These are phyloP conservation scores for Amphipyra berbera DNA, from an alignment of 2,888 invertebrate genomes.

Conservation along the genomic window DNA sequence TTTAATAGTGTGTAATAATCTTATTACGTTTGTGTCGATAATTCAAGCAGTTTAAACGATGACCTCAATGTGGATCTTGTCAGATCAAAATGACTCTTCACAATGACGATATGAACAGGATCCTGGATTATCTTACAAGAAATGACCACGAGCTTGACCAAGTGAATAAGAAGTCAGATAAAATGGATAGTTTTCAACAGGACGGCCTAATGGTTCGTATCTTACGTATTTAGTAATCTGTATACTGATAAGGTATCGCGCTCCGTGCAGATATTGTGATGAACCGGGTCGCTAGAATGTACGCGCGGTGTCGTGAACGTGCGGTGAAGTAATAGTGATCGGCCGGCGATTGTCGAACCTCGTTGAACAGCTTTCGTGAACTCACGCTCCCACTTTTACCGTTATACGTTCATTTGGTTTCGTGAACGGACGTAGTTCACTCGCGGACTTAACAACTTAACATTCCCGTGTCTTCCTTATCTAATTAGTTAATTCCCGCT, in stretches of 20 bases:
- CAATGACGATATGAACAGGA: conserved; percentile 82
- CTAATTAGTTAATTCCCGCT: conserved; percentile 72
- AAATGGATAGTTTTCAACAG: conserved; percentile 82
- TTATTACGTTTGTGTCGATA: conserved; percentile 38
- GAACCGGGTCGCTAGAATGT: conserved; percentile 61
- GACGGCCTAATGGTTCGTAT: conserved; percentile 82
- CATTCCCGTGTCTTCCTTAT: conserved; percentile 67
- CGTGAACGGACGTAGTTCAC: conserved; percentile 79
- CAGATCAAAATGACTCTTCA: conserved; percentile 77
- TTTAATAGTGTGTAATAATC: conserved; percentile 46
- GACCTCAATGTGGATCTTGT: conserved; percentile 65
- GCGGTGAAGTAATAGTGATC: conserved; percentile 83
- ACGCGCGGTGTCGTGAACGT: conserved; percentile 74
- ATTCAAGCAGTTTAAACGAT: conserved; percentile 63
- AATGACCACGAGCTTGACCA: conserved; percentile 75
- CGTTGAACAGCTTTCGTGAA: conserved; percentile 86
- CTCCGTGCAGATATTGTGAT: conserved; percentile 61
- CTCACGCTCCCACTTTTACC: conserved; percentile 86
- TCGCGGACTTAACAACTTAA: conserved; percentile 66
- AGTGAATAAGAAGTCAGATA: conserved; percentile 69
- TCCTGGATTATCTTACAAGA: conserved; percentile 80
- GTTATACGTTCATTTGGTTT: conserved; percentile 88
- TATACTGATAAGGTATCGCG: conserved; percentile 75
- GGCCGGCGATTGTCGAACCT: conserved; percentile 75
- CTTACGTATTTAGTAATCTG: conserved; percentile 56